phyloP scores from a whole-genome alignment of 1,140 invertebrate species.

The Theocolax elegans region DNA sequence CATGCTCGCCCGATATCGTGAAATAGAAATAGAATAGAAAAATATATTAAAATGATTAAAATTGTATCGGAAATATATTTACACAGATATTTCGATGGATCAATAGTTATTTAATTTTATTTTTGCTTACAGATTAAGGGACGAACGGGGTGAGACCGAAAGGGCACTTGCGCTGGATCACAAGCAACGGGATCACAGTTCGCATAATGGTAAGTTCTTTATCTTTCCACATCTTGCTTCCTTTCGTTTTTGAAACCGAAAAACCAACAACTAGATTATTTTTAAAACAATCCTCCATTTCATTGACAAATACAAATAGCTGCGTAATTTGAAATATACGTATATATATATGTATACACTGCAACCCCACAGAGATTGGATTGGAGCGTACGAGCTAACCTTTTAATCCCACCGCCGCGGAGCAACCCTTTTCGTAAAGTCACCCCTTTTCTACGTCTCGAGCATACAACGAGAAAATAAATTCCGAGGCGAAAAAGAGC shows the following conservation, averaged over 20 bases:
- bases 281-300: not conserved
- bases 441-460: slow-evolving; percentile 22
- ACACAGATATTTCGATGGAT: too few relatives aligned
- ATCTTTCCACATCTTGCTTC: too few relatives aligned
- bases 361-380: not conserved
- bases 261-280: not conserved
- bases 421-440: slow-evolving; percentile 9
- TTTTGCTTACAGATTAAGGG: slow-evolving; percentile 78
- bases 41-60: not conserved
- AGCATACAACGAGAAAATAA: slow-evolving; percentile 5
- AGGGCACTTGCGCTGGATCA: slow-evolving; percentile 80
- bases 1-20: too few relatives aligned
- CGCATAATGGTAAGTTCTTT: slow-evolving; percentile 80
- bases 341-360: not conserved
- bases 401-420: slow-evolving; percentile 26
- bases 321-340: not conserved
- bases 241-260: not conserved
- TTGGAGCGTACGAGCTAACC: not conserved
- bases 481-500: too few relatives aligned
- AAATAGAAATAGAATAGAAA: too few relatives aligned
- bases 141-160: slow-evolving; percentile 84
- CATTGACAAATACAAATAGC: not conserved
- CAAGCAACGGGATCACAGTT: slow-evolving; percentile 84
- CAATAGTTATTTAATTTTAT: too few relatives aligned
- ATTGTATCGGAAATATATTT: too few relatives aligned